Conservation (phyloP, 2,888 invertebrate species). For the Spicauda simplicius region DNA sequence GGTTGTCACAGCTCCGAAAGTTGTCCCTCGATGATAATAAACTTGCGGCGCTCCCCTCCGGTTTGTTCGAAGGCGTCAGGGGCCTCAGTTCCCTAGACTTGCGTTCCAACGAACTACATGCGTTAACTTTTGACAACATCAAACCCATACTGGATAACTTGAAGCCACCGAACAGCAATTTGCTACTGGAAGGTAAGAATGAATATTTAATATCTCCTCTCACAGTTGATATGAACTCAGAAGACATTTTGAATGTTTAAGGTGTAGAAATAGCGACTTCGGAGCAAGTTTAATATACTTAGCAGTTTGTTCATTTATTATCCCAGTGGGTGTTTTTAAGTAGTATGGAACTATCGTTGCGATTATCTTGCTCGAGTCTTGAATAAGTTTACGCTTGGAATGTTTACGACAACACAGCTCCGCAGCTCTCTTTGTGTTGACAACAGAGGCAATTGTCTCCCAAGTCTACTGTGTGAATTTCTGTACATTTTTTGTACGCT, state of each 20-base stretch:
- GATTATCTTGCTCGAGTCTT: constrained; percentile 42
- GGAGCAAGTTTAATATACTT: constrained; percentile 70
- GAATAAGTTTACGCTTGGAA: constrained; percentile 39
- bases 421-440: constrained; percentile 21
- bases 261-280: constrained; percentile 66
- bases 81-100: constrained; percentile 90
- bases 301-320: constrained; percentile 71
- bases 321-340: constrained; percentile 66
- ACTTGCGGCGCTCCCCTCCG: constrained; percentile 88
- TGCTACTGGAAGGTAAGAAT: constrained; percentile 90
- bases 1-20: constrained; percentile 88
- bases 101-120: constrained; percentile 90
- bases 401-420: constrained; percentile 21
- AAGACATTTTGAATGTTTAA: constrained; percentile 75
- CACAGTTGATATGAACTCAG: constrained; percentile 64
- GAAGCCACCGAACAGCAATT: constrained; percentile 89
- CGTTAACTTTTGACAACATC: constrained; percentile 90
- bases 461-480: constrained; percentile 2
- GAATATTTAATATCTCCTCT: constrained; percentile 66
- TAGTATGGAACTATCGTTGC: constrained; percentile 48
- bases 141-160: constrained; percentile 91
- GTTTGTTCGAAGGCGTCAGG: constrained; percentile 89
- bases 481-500: constrained; percentile 7
- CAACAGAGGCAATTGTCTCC: constrained; percentile 26
- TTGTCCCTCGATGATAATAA: constrained; percentile 91